These are phyloP conservation scores for Zootermopsis nevadensis DNA, from an alignment of 2,888 invertebrate species.

Conservation along the genomic window DNA sequence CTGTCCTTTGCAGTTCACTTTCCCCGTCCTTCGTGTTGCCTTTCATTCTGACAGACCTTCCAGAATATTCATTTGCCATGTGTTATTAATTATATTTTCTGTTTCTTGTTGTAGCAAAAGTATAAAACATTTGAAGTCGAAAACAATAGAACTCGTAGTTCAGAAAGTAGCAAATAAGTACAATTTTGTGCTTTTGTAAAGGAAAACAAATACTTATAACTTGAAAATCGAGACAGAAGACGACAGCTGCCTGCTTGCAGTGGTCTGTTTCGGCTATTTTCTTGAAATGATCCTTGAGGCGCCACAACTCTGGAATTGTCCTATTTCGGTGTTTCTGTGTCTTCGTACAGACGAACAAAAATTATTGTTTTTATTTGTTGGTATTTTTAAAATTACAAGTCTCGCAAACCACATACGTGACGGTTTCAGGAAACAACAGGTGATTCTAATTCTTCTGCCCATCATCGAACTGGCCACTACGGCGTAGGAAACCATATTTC, in stretches of 20 bases:
- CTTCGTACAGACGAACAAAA: not conserved
- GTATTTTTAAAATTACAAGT: slow-evolving; percentile 4
- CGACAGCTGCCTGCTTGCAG: not conserved
- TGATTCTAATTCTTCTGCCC: not conserved
- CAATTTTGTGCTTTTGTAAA: not conserved
- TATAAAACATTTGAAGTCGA: not conserved
- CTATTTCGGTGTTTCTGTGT: not conserved
- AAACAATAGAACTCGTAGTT: not conserved
- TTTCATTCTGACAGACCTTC: not conserved
- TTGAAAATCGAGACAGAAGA: not conserved
- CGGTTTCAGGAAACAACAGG: not conserved
- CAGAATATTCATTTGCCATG: not conserved
- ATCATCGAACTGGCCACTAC: not conserved
- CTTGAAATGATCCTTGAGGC: not conserved
- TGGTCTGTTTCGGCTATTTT: not conserved
- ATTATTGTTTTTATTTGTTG: not conserved
- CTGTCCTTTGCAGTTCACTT: too few species aligned
- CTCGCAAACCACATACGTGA: not conserved
- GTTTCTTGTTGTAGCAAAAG: not conserved
- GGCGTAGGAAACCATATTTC: not conserved
- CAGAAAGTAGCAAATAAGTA: not conserved
- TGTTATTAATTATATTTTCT: not conserved
- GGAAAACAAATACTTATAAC: not conserved
- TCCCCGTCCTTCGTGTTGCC: not conserved
- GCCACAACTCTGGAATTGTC: not conserved